Conservation (phyloP, 2,113 vertebrate genomes). For the Nerophis ophidion region DNA sequence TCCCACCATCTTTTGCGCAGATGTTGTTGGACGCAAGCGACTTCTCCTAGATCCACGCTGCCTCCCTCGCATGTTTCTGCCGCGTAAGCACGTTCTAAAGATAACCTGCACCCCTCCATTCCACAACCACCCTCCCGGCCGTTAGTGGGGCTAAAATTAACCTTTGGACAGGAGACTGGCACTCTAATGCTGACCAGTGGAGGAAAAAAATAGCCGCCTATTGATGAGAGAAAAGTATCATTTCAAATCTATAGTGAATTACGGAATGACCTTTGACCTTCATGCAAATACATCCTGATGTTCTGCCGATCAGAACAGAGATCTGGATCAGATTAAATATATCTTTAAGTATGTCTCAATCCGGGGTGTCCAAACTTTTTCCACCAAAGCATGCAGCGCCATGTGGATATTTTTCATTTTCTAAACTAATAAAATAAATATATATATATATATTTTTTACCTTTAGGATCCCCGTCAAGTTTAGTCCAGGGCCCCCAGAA, state of each 20-base stretch:
- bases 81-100: constrained; percentile 68
- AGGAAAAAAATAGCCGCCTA: neutral
- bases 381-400: no score
- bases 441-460: no score
- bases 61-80: constrained; percentile 49
- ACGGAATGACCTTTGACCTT: constrained; percentile 22
- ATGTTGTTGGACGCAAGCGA: neutral
- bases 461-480: no score
- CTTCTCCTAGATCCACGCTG: neutral
- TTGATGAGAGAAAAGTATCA: constrained; percentile 6
- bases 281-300: constrained; percentile 26
- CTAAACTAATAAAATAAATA: no score
- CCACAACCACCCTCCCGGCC: constrained; percentile 16
- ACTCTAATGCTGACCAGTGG: neutral
- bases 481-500: no score
- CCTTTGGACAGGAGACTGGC: constrained; percentile 30
- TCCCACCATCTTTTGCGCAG: neutral
- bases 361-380: neutral
- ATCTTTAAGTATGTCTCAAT: constrained; percentile 6
- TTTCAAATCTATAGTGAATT: neutral
- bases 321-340: constrained; percentile 23
- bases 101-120: constrained; percentile 44
- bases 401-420: no score
- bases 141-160: constrained; percentile 50
- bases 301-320: constrained; percentile 8